phyloP scores from a whole-genome alignment of 2,797 vertebrate species.

The Cirrhinus mrigala region DNA sequence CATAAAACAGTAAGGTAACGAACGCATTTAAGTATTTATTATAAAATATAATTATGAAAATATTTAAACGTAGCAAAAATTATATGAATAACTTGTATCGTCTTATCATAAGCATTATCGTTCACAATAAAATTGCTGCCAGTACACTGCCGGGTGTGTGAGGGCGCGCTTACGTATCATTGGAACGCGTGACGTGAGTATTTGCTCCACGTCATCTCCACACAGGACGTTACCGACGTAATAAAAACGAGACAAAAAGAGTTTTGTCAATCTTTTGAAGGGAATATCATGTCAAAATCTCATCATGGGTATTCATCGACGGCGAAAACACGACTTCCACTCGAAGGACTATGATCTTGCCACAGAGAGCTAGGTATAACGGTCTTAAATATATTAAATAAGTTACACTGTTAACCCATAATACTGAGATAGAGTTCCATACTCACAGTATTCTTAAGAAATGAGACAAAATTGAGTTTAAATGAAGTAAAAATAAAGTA shows the following conservation, averaged over 20 bases:
- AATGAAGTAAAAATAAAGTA: background rate
- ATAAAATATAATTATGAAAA: background rate
- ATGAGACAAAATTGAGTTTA: background rate
- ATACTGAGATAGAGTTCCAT: background rate
- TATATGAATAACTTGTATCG: background rate
- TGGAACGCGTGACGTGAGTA: background rate
- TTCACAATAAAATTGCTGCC: background rate
- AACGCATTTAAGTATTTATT: background rate
- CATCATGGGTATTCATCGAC: background rate
- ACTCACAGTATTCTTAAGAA: background rate
- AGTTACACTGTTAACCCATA: background rate
- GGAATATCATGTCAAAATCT: background rate
- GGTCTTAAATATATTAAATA: background rate
- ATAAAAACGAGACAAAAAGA: constrained; percentile 60
- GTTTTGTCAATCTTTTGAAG: background rate
- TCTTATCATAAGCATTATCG: background rate
- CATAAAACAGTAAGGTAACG: too few species aligned
- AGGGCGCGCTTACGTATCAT: background rate
- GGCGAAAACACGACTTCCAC: background rate
- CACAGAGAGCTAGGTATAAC: constrained; percentile 34
- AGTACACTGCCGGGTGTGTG: background rate
- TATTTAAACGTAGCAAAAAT: background rate
- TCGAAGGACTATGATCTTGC: constrained; percentile 8
- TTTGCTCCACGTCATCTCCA: constrained; percentile 55
- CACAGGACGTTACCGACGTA: constrained; percentile 55